Percentiles rank a stretch among this genome's conserved stretches.
phyloP scores from a whole-genome alignment of 2,888 invertebrate species.

The Orchesella flavescens region DNA sequence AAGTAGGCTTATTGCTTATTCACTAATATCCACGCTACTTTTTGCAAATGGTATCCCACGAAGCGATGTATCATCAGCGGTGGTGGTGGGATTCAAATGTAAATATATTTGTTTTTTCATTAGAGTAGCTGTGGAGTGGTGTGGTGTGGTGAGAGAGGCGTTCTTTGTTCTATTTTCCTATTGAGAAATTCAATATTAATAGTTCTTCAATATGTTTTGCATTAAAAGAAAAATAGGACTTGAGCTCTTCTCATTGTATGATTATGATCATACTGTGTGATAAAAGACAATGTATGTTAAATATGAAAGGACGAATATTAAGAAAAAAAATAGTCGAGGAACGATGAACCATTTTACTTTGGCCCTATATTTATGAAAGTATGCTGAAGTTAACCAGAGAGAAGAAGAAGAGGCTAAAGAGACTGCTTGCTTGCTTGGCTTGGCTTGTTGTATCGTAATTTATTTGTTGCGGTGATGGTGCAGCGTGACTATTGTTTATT shows the following conservation, averaged over 20 bases:
- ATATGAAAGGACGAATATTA: no score
- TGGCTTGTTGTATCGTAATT: constrained; percentile 21
- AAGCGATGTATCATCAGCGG: neutral
- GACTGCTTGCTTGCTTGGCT: constrained; percentile 5
- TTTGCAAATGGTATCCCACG: constrained; percentile 26
- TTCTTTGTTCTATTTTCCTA: constrained; percentile 35
- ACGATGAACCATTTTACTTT: neutral
- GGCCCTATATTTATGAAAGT: neutral
- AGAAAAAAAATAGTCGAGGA: no score
- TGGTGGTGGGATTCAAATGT: neutral
- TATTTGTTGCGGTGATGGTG: constrained; percentile 33
- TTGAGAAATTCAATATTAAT: constrained; percentile 37
- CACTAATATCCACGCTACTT: neutral
- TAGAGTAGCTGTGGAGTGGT: neutral
- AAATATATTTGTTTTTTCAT: constrained; percentile 12
- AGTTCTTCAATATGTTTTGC: constrained; percentile 17
- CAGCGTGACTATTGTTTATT: constrained; percentile 1
- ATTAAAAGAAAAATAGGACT: neutral
- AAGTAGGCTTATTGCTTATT: neutral
- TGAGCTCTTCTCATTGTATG: neutral
- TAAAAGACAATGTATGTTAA: neutral
- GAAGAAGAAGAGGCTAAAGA: neutral
- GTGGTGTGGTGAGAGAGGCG: constrained; percentile 16
- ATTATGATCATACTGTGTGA: neutral
- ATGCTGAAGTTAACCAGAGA: neutral